Base-by-base conservation (phyloP, 37 sponge, comb jelly and placozoan genomes). In the Theonella swinhoei region DNA sequence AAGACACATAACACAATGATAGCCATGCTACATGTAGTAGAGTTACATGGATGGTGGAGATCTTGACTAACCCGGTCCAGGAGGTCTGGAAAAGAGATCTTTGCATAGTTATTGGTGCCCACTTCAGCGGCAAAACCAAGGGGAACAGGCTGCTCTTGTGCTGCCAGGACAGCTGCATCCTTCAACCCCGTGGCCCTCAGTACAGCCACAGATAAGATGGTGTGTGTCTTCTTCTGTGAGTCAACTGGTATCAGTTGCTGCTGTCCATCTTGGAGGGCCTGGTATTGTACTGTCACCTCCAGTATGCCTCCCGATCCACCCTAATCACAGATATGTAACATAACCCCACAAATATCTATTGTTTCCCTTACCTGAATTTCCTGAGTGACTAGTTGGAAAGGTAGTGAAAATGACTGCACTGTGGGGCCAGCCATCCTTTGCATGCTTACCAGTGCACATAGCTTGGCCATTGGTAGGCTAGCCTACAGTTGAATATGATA, bases 371-470 rank as follows among this genome's bases (percentile, higher is more conserved):
- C 30, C 62, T 81, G 39, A 42, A 19, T 34, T 20, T 62, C 89
- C 1, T 68, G 62, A 3, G 64, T 35, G 24, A 82, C 63, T 28
- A 72, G 87, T 7, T 63, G 72, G 25, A 94, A 60, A n/a, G 93
- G 92, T 20, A 94, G 64, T 23, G 80, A 34, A 80, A 87, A 89
- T 34, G 79, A 33, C 39, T 89, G 93, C 0, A 37, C 34, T 32
- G 40, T 81, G 3, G 77, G 42, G 3, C 28, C 42, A 2, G 34
- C 37, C 19, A 59, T 22, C 24, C 62, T 68, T 58, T 81, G 79
- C 95, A 94, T 91, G n/a, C 86, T 78, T 43, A 88, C 80, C 76
- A 95, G 22, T 29, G 96, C 90, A 89, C 85, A 85, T 62, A 95
- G 73, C 81, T 95, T 95, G 40, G 80, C 93, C 69, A 89, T 33